Conservation (phyloP, 1,140 invertebrate genomes). For the Zeugodacus cucurbitae region DNA sequence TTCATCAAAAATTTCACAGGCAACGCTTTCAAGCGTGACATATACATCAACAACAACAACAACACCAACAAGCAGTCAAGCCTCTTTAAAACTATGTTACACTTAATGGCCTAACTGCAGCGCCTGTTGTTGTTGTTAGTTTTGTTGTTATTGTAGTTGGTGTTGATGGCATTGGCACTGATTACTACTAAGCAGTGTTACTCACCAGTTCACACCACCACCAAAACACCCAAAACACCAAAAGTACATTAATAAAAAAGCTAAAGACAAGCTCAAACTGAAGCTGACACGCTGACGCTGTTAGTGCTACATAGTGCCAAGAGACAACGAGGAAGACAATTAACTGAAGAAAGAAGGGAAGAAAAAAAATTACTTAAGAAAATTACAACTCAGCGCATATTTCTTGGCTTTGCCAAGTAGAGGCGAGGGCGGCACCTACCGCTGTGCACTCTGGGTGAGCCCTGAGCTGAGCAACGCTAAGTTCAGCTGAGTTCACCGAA, state of each 20-base stretch:
- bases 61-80: not conserved
- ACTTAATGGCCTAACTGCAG: not conserved
- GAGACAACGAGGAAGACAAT: not conserved
- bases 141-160: not conserved
- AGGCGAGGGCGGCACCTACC: not conserved
- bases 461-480: not conserved
- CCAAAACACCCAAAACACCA: no score
- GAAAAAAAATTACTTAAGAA: conserved; percentile 15
- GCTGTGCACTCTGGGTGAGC: not conserved
- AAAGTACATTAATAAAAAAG: conserved; percentile 33
- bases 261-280: not conserved
- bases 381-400: conserved; percentile 16
- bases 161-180: conserved; percentile 13
- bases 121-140: not conserved
- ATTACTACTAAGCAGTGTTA: conserved; percentile 1
- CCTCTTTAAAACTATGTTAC: not conserved
- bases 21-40: conserved; percentile 23
- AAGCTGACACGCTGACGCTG: no score
- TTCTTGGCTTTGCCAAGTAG: not conserved
- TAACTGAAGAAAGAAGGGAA: not conserved
- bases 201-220: conserved; percentile 4
- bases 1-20: not conserved
- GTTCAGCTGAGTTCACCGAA: not conserved
- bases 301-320: no score
- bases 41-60: not conserved